Conservation (phyloP, 1,140 invertebrate species). For the Drosophila eugracilis region DNA sequence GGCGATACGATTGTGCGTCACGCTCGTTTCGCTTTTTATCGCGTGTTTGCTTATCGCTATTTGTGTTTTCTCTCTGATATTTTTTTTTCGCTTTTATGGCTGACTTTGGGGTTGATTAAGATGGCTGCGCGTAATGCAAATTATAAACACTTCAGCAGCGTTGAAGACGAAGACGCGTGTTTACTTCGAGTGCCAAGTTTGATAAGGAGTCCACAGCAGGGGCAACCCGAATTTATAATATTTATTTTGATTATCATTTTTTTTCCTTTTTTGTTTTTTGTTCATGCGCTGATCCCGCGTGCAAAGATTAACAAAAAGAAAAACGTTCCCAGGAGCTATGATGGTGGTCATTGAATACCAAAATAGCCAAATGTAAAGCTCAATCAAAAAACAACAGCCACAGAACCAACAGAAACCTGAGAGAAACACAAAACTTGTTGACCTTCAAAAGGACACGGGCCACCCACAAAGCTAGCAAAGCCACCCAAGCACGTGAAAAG, state of each 20-base stretch:
- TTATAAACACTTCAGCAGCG: slow-evolving; percentile 65
- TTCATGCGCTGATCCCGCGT: slow-evolving; percentile 16
- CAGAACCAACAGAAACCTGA: slow-evolving; percentile 24
- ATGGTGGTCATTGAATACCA: slow-evolving; percentile 34
- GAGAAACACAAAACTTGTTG: slow-evolving; percentile 57
- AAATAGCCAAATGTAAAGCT: slow-evolving; percentile 62
- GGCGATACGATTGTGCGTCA: slow-evolving; percentile 70
- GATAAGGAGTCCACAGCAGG: slow-evolving; percentile 23
- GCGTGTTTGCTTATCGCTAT: slow-evolving; percentile 65
- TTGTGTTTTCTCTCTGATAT: slow-evolving; percentile 49
- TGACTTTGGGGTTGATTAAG: slow-evolving; percentile 54
- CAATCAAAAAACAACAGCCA: slow-evolving; percentile 39
- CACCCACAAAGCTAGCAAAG: slow-evolving; percentile 20
- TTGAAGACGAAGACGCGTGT: slow-evolving; percentile 46
- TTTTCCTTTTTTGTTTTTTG: too few relatives aligned
- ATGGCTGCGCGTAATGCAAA: slow-evolving; percentile 59
- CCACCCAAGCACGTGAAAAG: slow-evolving; percentile 48
- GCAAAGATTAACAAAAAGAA: slow-evolving; percentile 26
- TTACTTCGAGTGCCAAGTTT: slow-evolving; percentile 47
- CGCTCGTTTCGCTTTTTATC: slow-evolving; percentile 62
- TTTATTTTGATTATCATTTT: slow-evolving; percentile 29
- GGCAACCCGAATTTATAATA: slow-evolving; percentile 24
- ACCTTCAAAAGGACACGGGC: slow-evolving; percentile 82
- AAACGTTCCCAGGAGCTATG: slow-evolving; percentile 29
- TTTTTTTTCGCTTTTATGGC: slow-evolving; percentile 19